Percentiles rank a stretch among this genome's conserved stretches.
Conservation (phyloP, 2,113 vertebrate species). For the Podarcis cretensis region DNA sequence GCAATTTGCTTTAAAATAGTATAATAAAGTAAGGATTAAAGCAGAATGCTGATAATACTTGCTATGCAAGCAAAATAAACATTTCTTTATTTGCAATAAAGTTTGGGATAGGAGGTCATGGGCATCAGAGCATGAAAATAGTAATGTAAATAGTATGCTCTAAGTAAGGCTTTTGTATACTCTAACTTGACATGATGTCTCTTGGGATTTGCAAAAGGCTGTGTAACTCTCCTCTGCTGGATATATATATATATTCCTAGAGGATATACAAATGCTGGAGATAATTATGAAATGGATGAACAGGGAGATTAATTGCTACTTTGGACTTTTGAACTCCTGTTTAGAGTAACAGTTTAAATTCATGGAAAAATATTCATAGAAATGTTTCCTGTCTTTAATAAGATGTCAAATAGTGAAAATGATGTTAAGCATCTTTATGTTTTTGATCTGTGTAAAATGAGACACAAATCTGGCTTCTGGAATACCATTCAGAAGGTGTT, state of each 20-base stretch:
- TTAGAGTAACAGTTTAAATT: background rate
- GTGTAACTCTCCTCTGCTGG: background rate
- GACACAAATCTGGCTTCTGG: background rate
- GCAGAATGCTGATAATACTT: background rate
- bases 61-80: background rate
- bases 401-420: conserved; percentile 13
- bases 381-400: conserved; percentile 11
- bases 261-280: background rate
- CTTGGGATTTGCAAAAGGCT: background rate
- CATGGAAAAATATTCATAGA: conserved; percentile 6
- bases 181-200: background rate
- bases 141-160: background rate
- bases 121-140: background rate
- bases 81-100: fast-evolving
- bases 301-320: background rate
- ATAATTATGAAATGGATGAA: background rate
- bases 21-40: background rate
- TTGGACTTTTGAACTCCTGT: background rate
- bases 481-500: background rate
- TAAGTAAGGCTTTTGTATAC: background rate
- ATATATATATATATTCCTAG: fast-evolving
- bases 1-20: background rate
- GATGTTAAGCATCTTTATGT: background rate
- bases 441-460: conserved; percentile 12
- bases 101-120: background rate